phyloP scores from a whole-genome alignment of 2,888 invertebrate genomes.

The Iphiclides podalirius region DNA sequence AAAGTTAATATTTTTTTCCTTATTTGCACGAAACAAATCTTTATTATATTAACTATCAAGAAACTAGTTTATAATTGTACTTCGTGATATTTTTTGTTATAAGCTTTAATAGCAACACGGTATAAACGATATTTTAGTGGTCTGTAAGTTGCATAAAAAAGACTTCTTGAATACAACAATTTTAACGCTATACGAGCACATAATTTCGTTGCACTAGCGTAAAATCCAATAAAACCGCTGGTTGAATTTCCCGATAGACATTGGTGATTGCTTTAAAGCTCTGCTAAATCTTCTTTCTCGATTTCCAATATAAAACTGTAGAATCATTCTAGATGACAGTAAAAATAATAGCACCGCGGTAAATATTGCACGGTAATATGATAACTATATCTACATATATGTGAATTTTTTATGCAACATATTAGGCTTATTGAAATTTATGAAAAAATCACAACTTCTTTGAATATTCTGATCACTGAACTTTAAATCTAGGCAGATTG shows the following conservation, averaged over 20 bases:
- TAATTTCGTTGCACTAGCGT: constrained; percentile 1
- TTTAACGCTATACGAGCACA: background rate
- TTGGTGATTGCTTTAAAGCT: constrained; percentile 18
- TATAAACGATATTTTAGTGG: background rate
- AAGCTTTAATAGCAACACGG: too few species aligned
- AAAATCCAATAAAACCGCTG: constrained; percentile 17
- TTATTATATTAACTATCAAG: too few species aligned
- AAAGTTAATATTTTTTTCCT: too few species aligned
- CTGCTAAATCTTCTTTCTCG: constrained; percentile 8
- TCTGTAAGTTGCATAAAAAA: background rate
- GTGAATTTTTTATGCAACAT: too few species aligned
- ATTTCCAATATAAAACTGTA: constrained; percentile 3
- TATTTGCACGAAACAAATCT: too few species aligned
- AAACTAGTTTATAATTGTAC: too few species aligned
- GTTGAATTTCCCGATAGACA: constrained; percentile 1
- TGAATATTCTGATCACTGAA: too few species aligned
- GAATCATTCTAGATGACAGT: background rate
- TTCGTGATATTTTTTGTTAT: too few species aligned
- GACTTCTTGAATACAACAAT: background rate
- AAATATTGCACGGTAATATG: background rate
- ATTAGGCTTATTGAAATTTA: too few species aligned
- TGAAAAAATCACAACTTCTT: too few species aligned
- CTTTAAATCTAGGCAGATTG: too few species aligned
- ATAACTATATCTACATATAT: too few species aligned
- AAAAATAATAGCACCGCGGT: background rate